Percentiles rank a stretch among this genome's conserved stretches.
phyloP scores from a whole-genome alignment of 2,888 invertebrate species.

The Diaperis boleti region DNA sequence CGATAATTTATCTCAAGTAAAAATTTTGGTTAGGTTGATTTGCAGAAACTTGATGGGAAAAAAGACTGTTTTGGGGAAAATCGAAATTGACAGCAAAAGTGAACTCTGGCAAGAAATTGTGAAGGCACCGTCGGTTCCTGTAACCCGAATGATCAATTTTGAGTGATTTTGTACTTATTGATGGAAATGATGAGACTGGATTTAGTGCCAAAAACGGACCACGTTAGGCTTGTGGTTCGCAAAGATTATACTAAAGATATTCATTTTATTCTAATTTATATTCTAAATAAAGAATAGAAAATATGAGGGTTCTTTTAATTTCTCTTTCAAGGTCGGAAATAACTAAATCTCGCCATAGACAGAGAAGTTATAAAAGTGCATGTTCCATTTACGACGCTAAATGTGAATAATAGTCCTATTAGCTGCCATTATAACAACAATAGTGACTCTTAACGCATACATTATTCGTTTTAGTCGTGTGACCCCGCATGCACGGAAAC shows the following conservation, averaged over 20 bases:
- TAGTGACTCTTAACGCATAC: slow-evolving; percentile 22
- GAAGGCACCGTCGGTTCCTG: slow-evolving; percentile 69
- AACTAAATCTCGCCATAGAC: not conserved
- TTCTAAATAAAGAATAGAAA: slow-evolving; percentile 15
- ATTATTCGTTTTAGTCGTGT: slow-evolving; percentile 25
- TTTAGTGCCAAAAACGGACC: slow-evolving; percentile 5
- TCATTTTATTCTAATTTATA: slow-evolving; percentile 31
- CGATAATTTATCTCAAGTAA: slow-evolving; percentile 73
- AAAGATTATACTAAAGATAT: slow-evolving; percentile 4
- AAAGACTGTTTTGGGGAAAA: slow-evolving; percentile 76
- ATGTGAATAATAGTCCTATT: slow-evolving; percentile 27
- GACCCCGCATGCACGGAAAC: slow-evolving; percentile 10
- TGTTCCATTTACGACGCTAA: not conserved
- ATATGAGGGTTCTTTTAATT: not conserved
- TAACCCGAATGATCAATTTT: slow-evolving; percentile 73
- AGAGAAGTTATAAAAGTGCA: slow-evolving; percentile 10
- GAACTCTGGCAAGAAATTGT: slow-evolving; percentile 75
- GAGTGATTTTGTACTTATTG: slow-evolving; percentile 60
- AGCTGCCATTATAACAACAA: slow-evolving; percentile 27
- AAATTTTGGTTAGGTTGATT: slow-evolving; percentile 75
- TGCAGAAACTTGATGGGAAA: slow-evolving; percentile 77
- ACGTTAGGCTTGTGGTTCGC: not conserved
- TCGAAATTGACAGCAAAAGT: slow-evolving; percentile 74
- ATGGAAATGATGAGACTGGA: slow-evolving; percentile 22
- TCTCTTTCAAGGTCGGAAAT: not conserved